A percentile compares a stretch with the other conserved stretches of the same genome.
phyloP scores from a whole-genome alignment of 2,113 vertebrate species.

The Naja naja region DNA sequence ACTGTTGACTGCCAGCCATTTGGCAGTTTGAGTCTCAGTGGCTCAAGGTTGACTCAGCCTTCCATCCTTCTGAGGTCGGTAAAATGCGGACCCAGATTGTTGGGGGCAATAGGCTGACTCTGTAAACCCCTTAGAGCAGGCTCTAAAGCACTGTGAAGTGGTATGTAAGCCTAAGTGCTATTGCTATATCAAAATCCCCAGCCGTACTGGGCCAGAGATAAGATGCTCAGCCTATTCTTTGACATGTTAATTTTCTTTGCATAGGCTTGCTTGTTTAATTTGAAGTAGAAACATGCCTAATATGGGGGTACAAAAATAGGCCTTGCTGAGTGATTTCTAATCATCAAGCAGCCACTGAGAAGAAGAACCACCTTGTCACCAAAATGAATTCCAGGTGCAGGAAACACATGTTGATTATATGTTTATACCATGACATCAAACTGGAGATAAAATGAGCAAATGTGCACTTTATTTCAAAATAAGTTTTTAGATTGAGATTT shows the following conservation, averaged over 20 bases:
- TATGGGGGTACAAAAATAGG: background rate
- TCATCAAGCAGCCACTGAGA: background rate
- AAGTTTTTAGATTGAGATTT: background rate
- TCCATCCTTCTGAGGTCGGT: too few relatives aligned
- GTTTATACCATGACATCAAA: background rate
- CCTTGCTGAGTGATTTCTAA: background rate
- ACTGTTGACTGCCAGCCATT: too few relatives aligned
- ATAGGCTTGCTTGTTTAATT: background rate
- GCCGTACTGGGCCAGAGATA: background rate
- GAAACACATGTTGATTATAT: background rate
- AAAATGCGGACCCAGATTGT: too few relatives aligned
- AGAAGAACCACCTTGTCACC: background rate
- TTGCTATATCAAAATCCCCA: background rate
- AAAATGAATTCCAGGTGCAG: background rate
- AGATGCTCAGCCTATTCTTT: background rate
- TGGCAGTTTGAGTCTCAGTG: too few relatives aligned
- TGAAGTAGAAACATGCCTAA: background rate
- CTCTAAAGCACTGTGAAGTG: too few relatives aligned
- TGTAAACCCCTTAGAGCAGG: too few relatives aligned
- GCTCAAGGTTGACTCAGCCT: too few relatives aligned
- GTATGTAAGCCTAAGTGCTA: too few relatives aligned
- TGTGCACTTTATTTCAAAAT: background rate
- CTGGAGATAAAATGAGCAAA: background rate
- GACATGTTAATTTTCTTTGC: background rate
- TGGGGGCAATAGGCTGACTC: too few relatives aligned